Base-by-base conservation (phyloP, 2,888 invertebrate genomes). In the Zygaena filipendulae region DNA sequence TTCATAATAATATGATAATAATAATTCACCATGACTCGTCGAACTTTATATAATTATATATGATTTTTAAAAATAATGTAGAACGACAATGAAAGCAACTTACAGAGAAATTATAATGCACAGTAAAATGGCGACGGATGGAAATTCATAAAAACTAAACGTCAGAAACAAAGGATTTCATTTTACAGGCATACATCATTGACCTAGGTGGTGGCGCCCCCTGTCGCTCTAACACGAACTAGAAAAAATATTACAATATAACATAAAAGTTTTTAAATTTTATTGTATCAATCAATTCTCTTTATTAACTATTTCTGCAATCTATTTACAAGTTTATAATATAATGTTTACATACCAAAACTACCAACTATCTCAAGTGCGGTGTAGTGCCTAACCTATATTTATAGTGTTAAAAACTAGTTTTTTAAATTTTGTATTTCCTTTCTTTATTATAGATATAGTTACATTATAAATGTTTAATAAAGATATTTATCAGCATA, bases 341-440 rank as follows among this genome's bases (percentile, higher is more conserved):
- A 70, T 64, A 68, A 61, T 68, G 70, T 72, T 71, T 71, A 74
- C 62, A 70, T 70, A 68, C 68, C 68, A 79, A 77, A 77, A 77
- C 71, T 77, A 77, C 69, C 66, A 53, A 50, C 64, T 69, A 69
- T 75, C 51, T 67, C 61, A 62, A 58, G 67, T 71, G 69, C 70
- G 57, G 68, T 67, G 71, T 70, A 58, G 66, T 62, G 58, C 68
- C 74, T 75, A 77, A 48, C 41, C 77, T 77, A 79, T 79, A 79
- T 79, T 64, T 77, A 79, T 79, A 79, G 62, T 62, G 69, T 72
- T 69, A 67, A 64, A 71, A 59, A 69, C 74, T n/a, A n/a, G n/a
- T n/a, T n/a, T n/a, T n/a, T n/a, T n/a, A n/a, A n/a, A n/a, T 75
- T 75, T 75, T 79, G 75, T 77, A 75, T 77, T 71, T 70, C 63